Conservation (phyloP, 2,113 vertebrate genomes). For the Oncorhynchus tshawytscha region DNA sequence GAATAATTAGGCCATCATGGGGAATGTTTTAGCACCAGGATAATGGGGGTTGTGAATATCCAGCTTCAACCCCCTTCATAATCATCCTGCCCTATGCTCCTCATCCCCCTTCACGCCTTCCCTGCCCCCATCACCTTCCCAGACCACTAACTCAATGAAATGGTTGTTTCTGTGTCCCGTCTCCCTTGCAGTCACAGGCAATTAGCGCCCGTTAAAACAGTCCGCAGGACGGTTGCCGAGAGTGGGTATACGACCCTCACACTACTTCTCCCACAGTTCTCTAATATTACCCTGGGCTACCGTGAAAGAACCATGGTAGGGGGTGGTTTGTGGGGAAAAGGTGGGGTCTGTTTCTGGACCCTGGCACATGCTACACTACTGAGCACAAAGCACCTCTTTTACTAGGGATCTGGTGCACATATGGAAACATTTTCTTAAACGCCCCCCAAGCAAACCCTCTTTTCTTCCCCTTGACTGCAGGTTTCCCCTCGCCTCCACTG, state of each 20-base stretch:
- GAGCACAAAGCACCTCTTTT: constrained; percentile 75
- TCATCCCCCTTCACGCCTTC: constrained; percentile 4
- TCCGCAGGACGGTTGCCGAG: constrained; percentile 44
- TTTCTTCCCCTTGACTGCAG: constrained; percentile 17
- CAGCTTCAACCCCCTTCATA: constrained; percentile 12
- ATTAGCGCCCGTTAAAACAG: constrained; percentile 68
- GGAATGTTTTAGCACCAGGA: constrained; percentile 42
- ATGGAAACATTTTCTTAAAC: constrained; percentile 67
- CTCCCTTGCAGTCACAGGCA: constrained; percentile 63
- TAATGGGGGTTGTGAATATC: constrained; percentile 51
- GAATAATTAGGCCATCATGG: constrained; percentile 44
- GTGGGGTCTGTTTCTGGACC: constrained; percentile 36
- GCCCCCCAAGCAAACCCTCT: neutral
- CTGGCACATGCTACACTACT: neutral
- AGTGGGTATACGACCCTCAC: constrained; percentile 27
- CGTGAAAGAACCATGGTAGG: constrained; percentile 30
- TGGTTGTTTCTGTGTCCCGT: constrained; percentile 50
- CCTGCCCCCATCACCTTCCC: neutral
- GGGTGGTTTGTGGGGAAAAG: constrained; percentile 42
- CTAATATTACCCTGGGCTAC: constrained; percentile 60
- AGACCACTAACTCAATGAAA: constrained; percentile 46
- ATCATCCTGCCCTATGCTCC: neutral
- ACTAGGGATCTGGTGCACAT: constrained; percentile 68
- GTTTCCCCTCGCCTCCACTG: constrained; percentile 50
- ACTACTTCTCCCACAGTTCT: constrained; percentile 18